Percentiles rank a stretch among this genome's conserved stretches.
Evolutionary conservation across 2,888 invertebrate genomes (phyloP).

Genomic region (Oxystoma pomonae): DNA sequence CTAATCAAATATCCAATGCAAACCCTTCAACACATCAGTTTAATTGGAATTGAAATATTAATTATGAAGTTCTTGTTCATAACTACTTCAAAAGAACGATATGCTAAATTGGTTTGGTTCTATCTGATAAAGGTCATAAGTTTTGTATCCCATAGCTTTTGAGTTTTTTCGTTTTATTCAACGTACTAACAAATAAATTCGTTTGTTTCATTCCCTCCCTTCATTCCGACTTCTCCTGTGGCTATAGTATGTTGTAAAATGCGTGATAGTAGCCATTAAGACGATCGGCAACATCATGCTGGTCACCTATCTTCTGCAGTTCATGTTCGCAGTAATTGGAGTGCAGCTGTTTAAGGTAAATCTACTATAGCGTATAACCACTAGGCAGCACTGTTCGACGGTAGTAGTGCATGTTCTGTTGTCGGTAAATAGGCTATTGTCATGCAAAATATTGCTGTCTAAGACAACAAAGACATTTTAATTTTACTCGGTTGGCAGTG

Average conservation of each 20-base stretch:
- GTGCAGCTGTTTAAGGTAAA: slow-evolving; percentile 99
- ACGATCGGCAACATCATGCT: slow-evolving; percentile 99
- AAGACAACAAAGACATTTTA: too few species aligned
- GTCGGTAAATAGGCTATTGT: slow-evolving; percentile 35
- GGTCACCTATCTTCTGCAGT: slow-evolving; percentile 99
- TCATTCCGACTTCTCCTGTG: slow-evolving; percentile 44
- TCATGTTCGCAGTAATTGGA: slow-evolving; percentile 99
- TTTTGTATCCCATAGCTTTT: not conserved
- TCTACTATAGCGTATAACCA: slow-evolving; percentile 38
- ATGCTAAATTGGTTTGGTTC: too few species aligned
- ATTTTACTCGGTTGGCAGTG: too few species aligned
- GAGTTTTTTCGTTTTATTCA: slow-evolving; percentile 24
- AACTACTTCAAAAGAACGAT: too few species aligned
- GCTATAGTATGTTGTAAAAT: slow-evolving; percentile 96
- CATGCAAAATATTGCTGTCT: slow-evolving; percentile 11
- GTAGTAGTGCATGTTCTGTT: slow-evolving; percentile 40
- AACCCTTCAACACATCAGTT: too few species aligned
- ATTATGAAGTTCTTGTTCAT: too few species aligned
- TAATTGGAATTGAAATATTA: too few species aligned
- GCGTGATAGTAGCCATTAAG: slow-evolving; percentile 98
- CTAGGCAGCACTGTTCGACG: slow-evolving; percentile 35
- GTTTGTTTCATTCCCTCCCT: slow-evolving; percentile 44
- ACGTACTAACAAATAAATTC: slow-evolving; percentile 35
- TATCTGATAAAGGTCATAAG: not conserved
- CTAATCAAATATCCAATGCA: not conserved